Percentiles rank a stretch among this genome's conserved stretches.
These are phyloP conservation scores for Somateria mollissima DNA, from an alignment of 2,797 vertebrate species.

Conservation along the genomic window DNA sequence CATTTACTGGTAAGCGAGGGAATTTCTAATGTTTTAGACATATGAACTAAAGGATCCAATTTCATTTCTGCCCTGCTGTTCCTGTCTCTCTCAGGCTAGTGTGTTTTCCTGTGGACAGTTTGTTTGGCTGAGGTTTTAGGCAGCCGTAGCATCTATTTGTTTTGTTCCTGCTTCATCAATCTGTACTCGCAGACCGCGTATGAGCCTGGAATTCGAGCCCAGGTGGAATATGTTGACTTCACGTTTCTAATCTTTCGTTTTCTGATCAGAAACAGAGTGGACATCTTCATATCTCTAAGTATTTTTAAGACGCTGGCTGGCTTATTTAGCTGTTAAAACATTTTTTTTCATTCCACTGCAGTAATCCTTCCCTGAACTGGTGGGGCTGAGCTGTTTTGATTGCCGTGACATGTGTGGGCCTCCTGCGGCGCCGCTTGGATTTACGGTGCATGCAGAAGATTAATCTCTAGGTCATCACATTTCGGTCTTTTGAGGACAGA, in stretches of 20 bases:
- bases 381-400: slow-evolving; percentile 16
- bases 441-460: background rate
- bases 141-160: slow-evolving; percentile 8
- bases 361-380: slow-evolving; percentile 23
- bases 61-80: slow-evolving; percentile 8
- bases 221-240: background rate
- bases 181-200: rapidly evolving
- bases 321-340: background rate
- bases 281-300: background rate
- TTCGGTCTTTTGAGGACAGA: slow-evolving; percentile 47
- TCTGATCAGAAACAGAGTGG: background rate
- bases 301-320: background rate
- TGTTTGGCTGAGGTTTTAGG: slow-evolving; percentile 34
- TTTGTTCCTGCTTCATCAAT: background rate
- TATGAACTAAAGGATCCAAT: background rate
- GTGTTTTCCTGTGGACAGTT: slow-evolving; percentile 14
- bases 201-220: background rate
- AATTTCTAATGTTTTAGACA: background rate
- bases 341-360: background rate
- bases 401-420: slow-evolving; percentile 10
- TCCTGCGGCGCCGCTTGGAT: slow-evolving; percentile 8
- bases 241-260: background rate
- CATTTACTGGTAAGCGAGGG: background rate
- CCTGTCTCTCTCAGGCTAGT: background rate
- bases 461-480: slow-evolving; percentile 30